Conservation (phyloP, 2,113 vertebrate genomes). For the Coreoperca whiteheadi region DNA sequence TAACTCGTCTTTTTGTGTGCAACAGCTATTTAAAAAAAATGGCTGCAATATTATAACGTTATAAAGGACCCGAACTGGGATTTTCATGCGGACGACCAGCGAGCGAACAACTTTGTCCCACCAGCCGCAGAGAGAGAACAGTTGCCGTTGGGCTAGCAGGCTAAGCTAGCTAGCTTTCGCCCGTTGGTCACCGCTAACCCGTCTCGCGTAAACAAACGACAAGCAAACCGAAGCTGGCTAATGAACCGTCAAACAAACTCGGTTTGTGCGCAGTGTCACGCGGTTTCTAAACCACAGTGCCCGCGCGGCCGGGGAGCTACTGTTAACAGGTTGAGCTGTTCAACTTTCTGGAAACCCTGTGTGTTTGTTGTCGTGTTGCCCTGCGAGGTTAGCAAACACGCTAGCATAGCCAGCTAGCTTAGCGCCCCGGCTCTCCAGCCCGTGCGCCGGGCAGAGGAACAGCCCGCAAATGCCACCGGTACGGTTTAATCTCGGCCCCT, state of each 20-base stretch:
- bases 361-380: conserved; percentile 50
- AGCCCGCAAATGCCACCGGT: background rate
- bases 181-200: conserved; percentile 47
- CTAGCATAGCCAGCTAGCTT: conserved; percentile 54
- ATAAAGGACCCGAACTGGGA: background rate
- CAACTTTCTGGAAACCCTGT: conserved; percentile 63
- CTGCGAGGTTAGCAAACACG: conserved; percentile 55
- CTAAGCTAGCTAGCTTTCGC: conserved; percentile 59
- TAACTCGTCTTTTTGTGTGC: background rate
- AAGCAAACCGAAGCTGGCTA: background rate
- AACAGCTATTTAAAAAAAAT: background rate
- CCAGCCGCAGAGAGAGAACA: background rate
- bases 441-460: conserved; percentile 13
- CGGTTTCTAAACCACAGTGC: accelerated
- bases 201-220: conserved; percentile 51
- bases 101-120: conserved; percentile 38
- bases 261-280: accelerated
- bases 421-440: conserved; percentile 35
- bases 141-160: conserved; percentile 21
- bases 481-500: conserved; percentile 41
- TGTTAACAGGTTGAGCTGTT: background rate
- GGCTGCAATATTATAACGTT: background rate
- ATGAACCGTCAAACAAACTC: background rate
- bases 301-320: accelerated
- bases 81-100: background rate